Base-by-base conservation (phyloP, 2,888 invertebrate species). In the Leptopterna dolabrata region DNA sequence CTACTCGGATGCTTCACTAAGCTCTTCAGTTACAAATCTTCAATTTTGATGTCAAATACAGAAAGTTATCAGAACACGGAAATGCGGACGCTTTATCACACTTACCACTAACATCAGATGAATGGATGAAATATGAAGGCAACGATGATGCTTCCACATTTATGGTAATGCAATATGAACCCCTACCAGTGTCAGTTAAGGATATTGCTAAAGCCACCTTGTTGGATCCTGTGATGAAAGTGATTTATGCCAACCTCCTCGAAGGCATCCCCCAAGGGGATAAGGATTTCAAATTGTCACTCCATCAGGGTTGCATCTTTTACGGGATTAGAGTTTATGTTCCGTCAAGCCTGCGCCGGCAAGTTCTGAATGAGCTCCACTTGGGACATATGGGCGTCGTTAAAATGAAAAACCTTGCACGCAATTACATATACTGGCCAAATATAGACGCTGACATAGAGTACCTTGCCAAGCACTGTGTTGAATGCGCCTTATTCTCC, bases 1-100 rank as follows among this genome's bases (percentile, higher is more conserved):
- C 87, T 14, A 87, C 83, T 11, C 55, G 87, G 0, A 19, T 87
- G n/a, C 43, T 82, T n/a, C 82, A 82, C 27, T 87, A 84, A 13
- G 76, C 87, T 4, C 30, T 84, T 1, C 45, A 55, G 6, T 71
- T 84, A 0, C 84, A 83, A 36, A 84, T 55, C 27, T 87, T 84
- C 63, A 27, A 87, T n/a, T 87, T 87, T 36, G 19, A 86, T 16
- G 80, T 87, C 0, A 30, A 87, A 47, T 87, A 82, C 41, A 70
- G 80, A 29, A 51, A 43, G 16, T 87, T 80, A 63, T 29, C 30
- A 36, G 27, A 55, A 14, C 55, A 47, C 83, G 71, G 51, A 4
- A 87, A 70, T 83, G 87, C 87, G 4, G 87, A 87, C 70, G 45
- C 30, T 0, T 29, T 87, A 0, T 87, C 87, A 14, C 70, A 43